These are phyloP conservation scores for Apteryx owenii DNA, from an alignment of 2,113 vertebrate species.

Conservation along the genomic window DNA sequence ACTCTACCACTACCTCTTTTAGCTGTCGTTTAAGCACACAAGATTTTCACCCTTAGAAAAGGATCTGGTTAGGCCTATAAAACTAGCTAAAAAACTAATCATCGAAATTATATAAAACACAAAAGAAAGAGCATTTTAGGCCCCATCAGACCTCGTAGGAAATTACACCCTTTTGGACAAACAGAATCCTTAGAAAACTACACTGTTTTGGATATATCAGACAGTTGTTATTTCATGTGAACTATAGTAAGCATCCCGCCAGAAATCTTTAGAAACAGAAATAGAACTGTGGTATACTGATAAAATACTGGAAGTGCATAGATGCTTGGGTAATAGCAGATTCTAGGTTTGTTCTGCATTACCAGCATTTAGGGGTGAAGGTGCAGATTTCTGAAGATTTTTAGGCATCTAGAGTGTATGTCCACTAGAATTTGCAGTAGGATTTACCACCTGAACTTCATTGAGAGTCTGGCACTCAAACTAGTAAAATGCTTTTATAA, in stretches of 20 bases:
- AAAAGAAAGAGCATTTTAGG: not conserved
- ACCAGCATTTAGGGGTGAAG: not conserved
- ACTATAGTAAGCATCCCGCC: not conserved
- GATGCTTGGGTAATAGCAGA: not conserved
- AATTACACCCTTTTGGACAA: not conserved
- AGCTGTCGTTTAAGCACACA: not conserved
- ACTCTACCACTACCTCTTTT: not conserved
- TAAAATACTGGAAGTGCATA: not conserved
- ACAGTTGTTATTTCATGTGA: not conserved
- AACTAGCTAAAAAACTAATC: not conserved
- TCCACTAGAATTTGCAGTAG: not conserved
- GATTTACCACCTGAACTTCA: not conserved
- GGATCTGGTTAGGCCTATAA: not conserved
- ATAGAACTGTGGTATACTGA: not conserved
- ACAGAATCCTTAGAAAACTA: not conserved
- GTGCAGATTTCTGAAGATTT: not conserved
- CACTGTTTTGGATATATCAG: not conserved
- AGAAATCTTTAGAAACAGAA: not conserved
- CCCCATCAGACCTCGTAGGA: not conserved
- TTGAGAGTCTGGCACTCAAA: not conserved
- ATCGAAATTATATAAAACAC: not conserved
- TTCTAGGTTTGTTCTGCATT: not conserved
- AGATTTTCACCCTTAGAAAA: not conserved
- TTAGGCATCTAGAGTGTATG: not conserved
- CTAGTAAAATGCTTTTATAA: not conserved